These are phyloP conservation scores for Psammodynastes pulverulentus DNA, from an alignment of 2,113 vertebrate genomes.

Conservation along the genomic window DNA sequence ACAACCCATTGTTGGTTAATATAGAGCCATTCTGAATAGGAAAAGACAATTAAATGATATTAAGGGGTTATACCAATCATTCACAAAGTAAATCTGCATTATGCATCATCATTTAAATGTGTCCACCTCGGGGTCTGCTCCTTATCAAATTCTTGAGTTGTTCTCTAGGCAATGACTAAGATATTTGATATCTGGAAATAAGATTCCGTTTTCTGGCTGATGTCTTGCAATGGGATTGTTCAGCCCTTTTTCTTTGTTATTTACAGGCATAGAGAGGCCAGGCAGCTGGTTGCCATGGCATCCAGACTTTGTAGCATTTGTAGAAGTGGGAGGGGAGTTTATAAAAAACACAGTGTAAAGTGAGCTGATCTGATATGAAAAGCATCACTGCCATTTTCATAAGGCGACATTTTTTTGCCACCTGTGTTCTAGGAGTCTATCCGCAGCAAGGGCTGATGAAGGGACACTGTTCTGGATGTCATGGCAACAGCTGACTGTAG, in stretches of 20 bases:
- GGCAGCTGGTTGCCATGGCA: constrained; percentile 5
- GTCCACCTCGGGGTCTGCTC: not conserved
- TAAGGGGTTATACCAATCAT: not conserved
- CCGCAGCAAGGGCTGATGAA: constrained; percentile 19
- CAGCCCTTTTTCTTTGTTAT: not conserved
- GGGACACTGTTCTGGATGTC: constrained; percentile 44
- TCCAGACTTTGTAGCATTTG: not conserved
- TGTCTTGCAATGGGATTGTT: not conserved
- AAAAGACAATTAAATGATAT: not conserved
- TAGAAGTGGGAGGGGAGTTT: not conserved
- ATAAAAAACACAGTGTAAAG: not conserved
- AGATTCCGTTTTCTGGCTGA: not conserved
- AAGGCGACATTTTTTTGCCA: constrained; percentile 1
- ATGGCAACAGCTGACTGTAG: constrained; percentile 18
- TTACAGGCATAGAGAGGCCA: not conserved
- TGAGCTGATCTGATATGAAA: not conserved
- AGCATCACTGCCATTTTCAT: fast-evolving
- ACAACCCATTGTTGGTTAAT: not conserved
- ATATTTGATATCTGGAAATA: not conserved
- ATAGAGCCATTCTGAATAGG: not conserved
- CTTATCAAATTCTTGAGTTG: not conserved
- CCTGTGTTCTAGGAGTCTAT: not conserved
- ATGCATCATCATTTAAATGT: not conserved
- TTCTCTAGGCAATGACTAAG: not conserved
- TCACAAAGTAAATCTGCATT: not conserved